Evolutionary conservation across 2,113 vertebrate genomes (phyloP).

Genomic region (Prietella phreatophila): DNA sequence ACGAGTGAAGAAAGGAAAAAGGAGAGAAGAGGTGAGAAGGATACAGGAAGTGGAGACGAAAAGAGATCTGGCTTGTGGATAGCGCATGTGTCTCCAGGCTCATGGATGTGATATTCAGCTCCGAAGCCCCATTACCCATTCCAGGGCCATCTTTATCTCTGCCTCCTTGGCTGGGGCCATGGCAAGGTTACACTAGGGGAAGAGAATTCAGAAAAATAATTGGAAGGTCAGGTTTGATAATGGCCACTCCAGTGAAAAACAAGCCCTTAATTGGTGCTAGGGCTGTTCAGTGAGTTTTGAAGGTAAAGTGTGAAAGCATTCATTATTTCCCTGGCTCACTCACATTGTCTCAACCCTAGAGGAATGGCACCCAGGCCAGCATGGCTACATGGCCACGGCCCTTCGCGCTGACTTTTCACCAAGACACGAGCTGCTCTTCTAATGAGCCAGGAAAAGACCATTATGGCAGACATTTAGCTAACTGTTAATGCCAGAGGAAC

Average conservation of each 20-base stretch:
- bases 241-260: constrained; percentile 68
- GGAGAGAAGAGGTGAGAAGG: constrained; percentile 37
- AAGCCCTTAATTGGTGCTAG: constrained; percentile 75
- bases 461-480: constrained; percentile 50
- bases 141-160: constrained; percentile 56
- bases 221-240: constrained; percentile 78
- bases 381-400: constrained; percentile 42
- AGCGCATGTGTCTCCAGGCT: constrained; percentile 41
- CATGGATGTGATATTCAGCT: constrained; percentile 44
- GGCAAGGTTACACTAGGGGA: constrained; percentile 66
- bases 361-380: constrained; percentile 52
- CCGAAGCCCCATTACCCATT: constrained; percentile 63
- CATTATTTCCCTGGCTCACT: constrained; percentile 68
- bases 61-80: constrained; percentile 17
- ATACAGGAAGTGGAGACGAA: constrained; percentile 13
- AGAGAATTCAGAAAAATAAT: constrained; percentile 73
- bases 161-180: constrained; percentile 53
- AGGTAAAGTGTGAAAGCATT: constrained; percentile 77
- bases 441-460: constrained; percentile 69
- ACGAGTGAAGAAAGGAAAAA: neutral
- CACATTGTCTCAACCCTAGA: constrained; percentile 49
- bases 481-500: constrained; percentile 32
- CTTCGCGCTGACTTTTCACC: constrained; percentile 42
- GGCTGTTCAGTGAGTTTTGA: constrained; percentile 70
- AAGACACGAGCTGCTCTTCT: constrained; percentile 52